These are phyloP conservation scores for Tretioscincus oriximinensis DNA, from an alignment of 2,113 vertebrate species.

Conservation along the genomic window DNA sequence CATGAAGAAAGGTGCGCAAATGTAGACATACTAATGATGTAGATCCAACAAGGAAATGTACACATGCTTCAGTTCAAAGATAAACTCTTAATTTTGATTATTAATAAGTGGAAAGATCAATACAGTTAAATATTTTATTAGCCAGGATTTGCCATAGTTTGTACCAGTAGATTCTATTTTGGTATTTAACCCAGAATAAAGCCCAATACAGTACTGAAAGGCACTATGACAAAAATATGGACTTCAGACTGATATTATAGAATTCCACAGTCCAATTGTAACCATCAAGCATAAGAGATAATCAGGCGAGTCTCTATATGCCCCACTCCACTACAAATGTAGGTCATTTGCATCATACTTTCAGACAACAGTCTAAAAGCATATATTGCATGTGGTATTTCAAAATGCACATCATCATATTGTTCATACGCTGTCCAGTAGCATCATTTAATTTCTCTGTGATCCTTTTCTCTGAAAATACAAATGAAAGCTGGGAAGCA, in stretches of 20 bases:
- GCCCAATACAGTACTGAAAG: too few species aligned
- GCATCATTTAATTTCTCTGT: not conserved
- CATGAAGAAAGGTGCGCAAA: too few species aligned
- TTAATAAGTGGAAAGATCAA: too few species aligned
- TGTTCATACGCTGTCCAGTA: not conserved
- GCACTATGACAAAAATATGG: not conserved
- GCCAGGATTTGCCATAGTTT: too few species aligned
- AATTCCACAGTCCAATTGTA: not conserved
- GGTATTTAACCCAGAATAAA: too few species aligned
- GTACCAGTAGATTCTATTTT: too few species aligned
- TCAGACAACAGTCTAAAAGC: not conserved
- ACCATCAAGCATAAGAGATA: not conserved
- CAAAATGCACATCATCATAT: not conserved
- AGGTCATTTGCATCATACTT: not conserved
- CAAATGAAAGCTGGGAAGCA: not conserved
- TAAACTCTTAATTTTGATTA: too few species aligned
- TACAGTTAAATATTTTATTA: too few species aligned
- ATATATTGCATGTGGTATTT: not conserved
- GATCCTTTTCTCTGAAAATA: not conserved
- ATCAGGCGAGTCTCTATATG: not conserved
- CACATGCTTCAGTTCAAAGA: too few species aligned
- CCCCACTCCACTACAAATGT: not conserved
- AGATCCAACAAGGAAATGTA: too few species aligned
- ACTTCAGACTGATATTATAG: not conserved
- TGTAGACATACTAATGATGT: too few species aligned